A percentile compares a stretch with the other conserved stretches of the same genome.
phyloP scores from a whole-genome alignment of 1,140 invertebrate species.

The Mylabris phalerata region DNA sequence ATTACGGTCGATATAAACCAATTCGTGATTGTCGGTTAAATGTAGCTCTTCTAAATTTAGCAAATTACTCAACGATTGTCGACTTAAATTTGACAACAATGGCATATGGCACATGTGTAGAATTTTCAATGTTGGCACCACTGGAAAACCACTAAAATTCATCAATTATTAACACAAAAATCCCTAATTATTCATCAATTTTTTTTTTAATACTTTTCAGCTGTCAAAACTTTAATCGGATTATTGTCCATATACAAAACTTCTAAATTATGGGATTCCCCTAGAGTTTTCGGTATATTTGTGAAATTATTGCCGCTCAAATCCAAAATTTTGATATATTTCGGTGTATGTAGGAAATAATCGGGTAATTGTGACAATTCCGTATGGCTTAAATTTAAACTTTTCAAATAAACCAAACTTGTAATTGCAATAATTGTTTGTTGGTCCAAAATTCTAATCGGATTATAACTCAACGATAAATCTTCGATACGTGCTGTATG shows the following conservation, averaged over 20 bases:
- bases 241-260: conserved; percentile 61
- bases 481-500: conserved; percentile 55
- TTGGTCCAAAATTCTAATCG: conserved; percentile 53
- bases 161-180: not conserved
- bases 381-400: conserved; percentile 61
- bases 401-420: conserved; percentile 54
- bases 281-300: conserved; percentile 52
- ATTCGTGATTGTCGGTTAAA: conserved; percentile 51
- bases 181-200: too few species aligned
- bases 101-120: conserved; percentile 60
- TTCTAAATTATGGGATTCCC: conserved; percentile 50
- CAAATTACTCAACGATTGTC: conserved; percentile 47
- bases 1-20: conserved; percentile 49
- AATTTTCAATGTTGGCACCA: conserved; percentile 50
- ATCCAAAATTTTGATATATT: conserved; percentile 55
- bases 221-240: conserved; percentile 49
- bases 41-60: conserved; percentile 46
- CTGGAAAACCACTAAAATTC: conserved; percentile 53
- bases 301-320: conserved; percentile 61
- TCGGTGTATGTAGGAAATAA: conserved; percentile 57
- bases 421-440: conserved; percentile 55
- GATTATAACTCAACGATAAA: conserved; percentile 61
- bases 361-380: conserved; percentile 53
- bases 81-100: conserved; percentile 48
- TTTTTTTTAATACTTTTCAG: conserved; percentile 35